A percentile compares a stretch with the other conserved stretches of the same genome.
These are phyloP conservation scores for Chrysolina oricalcia DNA, from an alignment of 2,888 invertebrate species.

Conservation along the genomic window DNA sequence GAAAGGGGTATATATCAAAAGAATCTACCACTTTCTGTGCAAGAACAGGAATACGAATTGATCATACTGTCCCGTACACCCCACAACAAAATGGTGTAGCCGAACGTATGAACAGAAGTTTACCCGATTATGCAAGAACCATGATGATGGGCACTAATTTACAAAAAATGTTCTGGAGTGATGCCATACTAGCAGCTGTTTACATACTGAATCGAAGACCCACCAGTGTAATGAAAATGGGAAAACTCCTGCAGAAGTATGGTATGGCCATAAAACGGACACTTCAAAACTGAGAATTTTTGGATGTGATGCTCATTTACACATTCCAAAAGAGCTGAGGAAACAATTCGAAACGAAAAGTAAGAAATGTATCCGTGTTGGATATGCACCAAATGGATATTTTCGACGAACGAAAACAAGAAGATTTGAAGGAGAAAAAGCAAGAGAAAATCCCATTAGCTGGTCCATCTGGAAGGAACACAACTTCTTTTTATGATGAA, in stretches of 20 bases:
- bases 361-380: constrained; percentile 4
- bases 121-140: constrained; percentile 5
- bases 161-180: constrained; percentile 16
- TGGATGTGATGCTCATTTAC: too few relatives aligned
- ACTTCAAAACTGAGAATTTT: too few relatives aligned
- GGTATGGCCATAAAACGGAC: constrained; percentile 9
- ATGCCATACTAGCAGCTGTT: constrained; percentile 16
- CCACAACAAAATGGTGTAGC: constrained; percentile 54
- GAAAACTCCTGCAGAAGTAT: constrained; percentile 26
- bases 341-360: constrained; percentile 19
- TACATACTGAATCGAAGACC: constrained; percentile 17
- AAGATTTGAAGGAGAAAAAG: too few relatives aligned
- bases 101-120: constrained; percentile 30
- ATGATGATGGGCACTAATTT: neutral
- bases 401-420: too few relatives aligned
- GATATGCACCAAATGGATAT: constrained; percentile 9
- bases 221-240: neutral
- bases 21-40: constrained; percentile 48
- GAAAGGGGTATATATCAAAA: constrained; percentile 46
- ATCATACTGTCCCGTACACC: constrained; percentile 48
- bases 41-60: constrained; percentile 46
- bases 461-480: too few relatives aligned
- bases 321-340: constrained; percentile 10
- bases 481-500: too few relatives aligned
- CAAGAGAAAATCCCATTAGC: too few relatives aligned